Base-by-base conservation (phyloP, 2,888 invertebrate species). In the Drosophila kuntzei region DNA sequence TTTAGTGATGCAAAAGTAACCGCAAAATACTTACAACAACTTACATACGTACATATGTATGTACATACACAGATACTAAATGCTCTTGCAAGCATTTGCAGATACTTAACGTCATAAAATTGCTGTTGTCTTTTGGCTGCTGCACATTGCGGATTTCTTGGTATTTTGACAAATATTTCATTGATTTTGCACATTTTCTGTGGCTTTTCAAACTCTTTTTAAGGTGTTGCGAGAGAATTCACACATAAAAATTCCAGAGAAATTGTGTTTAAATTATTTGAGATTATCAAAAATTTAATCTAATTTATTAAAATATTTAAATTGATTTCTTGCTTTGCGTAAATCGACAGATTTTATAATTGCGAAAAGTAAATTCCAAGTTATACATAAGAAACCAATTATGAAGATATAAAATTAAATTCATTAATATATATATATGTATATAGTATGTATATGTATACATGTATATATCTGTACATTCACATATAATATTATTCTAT, bases 161-260 rank as follows among this genome's bases (percentile, higher is more conserved):
- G 50, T 60, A 68, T 72, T 76, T 64, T 76, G 61, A 62, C 64
- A 69, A 76, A 72, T 44, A 67, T 70, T 59, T 66, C 65, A 78
- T 77, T 71, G 68, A 70, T 69, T 78, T 77, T 62, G 46, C 51
- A 70, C 65, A 79, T 80, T 69, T 66, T 67, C 39, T 67, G 77
- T 57, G 78, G 78, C 62, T 44, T 32, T 37, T 16, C 29, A 7
- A 27, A 44, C 22, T 9, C 25, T 18, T 50, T 14, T 9, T 44
- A 7, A 77, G 80, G 77, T 79, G 78, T 77, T 73, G 54, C 47
- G 25, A 7, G 7, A 16, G 61, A 70, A 76, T 76, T 71, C 46
- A 1, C 22, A 41, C 59, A 39, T 41, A 55, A 61, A 58, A 62
- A 59, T 58, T 41, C 44, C 39, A 32, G 14, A 44, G 25, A 54